phyloP scores from a whole-genome alignment of 2,113 vertebrate genomes.

The Microcebus tavaratra region DNA sequence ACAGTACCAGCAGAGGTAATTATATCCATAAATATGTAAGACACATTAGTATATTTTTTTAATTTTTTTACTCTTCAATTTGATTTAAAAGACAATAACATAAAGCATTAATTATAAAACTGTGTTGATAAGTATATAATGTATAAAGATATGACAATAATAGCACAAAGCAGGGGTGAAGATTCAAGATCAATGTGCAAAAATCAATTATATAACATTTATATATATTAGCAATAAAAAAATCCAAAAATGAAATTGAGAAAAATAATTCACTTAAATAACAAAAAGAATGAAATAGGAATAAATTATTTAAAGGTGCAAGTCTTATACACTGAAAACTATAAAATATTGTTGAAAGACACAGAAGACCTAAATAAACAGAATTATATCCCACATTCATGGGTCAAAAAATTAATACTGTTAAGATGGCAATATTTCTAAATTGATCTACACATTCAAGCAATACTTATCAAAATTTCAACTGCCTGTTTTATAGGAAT shows the following conservation, averaged over 20 bases:
- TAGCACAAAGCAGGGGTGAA: neutral
- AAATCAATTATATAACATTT: neutral
- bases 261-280: neutral
- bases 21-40: neutral
- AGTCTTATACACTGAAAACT: neutral
- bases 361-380: neutral
- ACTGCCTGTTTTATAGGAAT: neutral
- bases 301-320: neutral
- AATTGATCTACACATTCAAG: neutral
- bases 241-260: neutral
- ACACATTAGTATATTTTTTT: neutral
- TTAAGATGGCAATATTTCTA: neutral
- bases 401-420: neutral
- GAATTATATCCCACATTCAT: neutral
- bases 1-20: neutral
- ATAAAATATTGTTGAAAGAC: neutral
- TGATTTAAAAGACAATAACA: neutral
- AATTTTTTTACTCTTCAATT: neutral
- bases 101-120: neutral
- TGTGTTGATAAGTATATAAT: neutral
- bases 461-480: neutral
- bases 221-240: neutral
- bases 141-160: neutral
- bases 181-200: neutral
- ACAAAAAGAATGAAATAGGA: constrained; percentile 23